Base-by-base conservation (phyloP, 2,888 invertebrate species). In the Molorchus minor region DNA sequence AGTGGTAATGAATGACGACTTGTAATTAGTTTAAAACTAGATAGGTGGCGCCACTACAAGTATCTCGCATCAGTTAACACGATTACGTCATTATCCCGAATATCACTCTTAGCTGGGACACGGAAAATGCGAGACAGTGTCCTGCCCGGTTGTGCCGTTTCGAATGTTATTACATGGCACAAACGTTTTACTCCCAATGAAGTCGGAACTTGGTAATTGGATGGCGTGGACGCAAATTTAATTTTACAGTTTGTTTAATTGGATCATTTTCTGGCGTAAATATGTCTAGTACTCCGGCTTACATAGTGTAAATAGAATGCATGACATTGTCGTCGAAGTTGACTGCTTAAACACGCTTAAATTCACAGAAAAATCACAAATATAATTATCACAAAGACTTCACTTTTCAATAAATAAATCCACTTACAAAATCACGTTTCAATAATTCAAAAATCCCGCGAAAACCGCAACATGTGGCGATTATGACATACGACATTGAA, bases 1-100 rank as follows among this genome's bases (percentile, higher is more conserved):
- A 77, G n/a, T 77, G 78, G 76, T 78, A 79, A 79, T 78, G 77
- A 79, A 77, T 74, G 78, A 77, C 76, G 79, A 79, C 77, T 77
- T 67, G 66, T 79, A 79, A 80, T 79, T 78, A 74, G 76, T 75
- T 80, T 79, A 77, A 74, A 74, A 71, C 72, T 71, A 71, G 75
- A 77, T 79, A 78, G 77, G 77, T 79, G 75, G 73, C 73, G 68
- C 64, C 67, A 62, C 66, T 65, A 68, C 67, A 65, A 69, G 67
- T 61, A 67, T 68, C 68, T 66, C 64, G 65, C 68, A 71, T 69
- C 68, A 60, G 58, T 57, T 70, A 71, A 72, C 65, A 59, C 60
- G 69, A 71, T 73, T 71, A 71, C 58, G 67, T 64, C 69, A 66
- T 68, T 71, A 64, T 49, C 51, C 51, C 20, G 35, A 49, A 36